A percentile compares a stretch with the other conserved stretches of the same genome.
These are phyloP conservation scores for Steinernema feltiae DNA, from an alignment of 1,140 invertebrate genomes.

Conservation along the genomic window DNA sequence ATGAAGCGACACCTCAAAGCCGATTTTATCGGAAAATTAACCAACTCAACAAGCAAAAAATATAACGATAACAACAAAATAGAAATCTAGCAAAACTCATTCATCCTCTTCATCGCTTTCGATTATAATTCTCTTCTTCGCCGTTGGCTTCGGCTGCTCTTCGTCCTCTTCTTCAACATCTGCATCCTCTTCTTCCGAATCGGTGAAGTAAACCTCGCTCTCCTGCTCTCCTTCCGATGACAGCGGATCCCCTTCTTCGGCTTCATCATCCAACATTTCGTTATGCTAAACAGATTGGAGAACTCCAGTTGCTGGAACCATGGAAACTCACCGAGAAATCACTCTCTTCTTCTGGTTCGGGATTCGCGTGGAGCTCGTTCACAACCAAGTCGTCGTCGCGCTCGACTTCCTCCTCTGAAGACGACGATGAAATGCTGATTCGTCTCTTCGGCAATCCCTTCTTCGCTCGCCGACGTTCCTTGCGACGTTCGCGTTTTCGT, in stretches of 20 bases:
- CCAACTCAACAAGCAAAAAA: no score
- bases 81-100: no score
- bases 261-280: neutral
- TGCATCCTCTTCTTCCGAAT: neutral
- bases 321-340: neutral
- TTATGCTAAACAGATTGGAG: neutral
- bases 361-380: constrained; percentile 7
- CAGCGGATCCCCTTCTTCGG: neutral
- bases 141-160: neutral
- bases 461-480: neutral
- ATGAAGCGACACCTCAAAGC: neutral
- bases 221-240: neutral
- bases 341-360: neutral
- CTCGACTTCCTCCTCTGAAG: neutral
- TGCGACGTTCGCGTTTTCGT: neutral
- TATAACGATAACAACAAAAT: no score
- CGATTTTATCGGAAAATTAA: no score
- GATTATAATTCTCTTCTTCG: neutral
- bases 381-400: neutral
- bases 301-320: neutral
- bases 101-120: neutral
- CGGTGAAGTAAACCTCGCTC: constrained; percentile 1
- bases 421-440: neutral
- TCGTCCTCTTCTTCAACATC: neutral
- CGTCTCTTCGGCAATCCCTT: neutral